Percentiles rank a stretch among this genome's conserved stretches.
phyloP scores from a whole-genome alignment of 2,888 invertebrate genomes.

The Amphipyra tragopoginis region DNA sequence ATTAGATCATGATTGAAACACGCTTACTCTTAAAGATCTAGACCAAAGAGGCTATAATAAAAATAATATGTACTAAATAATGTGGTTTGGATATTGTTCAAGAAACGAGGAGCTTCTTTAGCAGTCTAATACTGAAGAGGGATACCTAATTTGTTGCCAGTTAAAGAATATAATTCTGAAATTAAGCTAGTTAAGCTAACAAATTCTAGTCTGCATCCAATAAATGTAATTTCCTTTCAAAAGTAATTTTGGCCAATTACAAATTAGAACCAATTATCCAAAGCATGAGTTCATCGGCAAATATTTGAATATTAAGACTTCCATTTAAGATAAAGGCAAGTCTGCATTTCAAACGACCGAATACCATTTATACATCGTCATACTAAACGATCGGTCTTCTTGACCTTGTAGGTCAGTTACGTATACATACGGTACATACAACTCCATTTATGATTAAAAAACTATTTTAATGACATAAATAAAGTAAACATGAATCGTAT shows the following conservation, averaged over 20 bases:
- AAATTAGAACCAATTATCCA: constrained; percentile 14
- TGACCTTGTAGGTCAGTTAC: constrained; percentile 60
- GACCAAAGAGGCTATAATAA: constrained; percentile 5
- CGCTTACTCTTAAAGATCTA: constrained; percentile 24
- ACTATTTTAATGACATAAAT: not conserved
- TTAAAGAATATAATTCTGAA: too few relatives aligned
- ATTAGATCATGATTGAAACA: constrained; percentile 46
- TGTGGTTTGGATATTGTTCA: not conserved
- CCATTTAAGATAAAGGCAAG: constrained; percentile 39
- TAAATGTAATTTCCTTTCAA: not conserved
- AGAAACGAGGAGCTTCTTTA: not conserved
- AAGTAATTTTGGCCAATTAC: constrained; percentile 2
- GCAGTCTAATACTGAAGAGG: too few relatives aligned
- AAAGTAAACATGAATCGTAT: not conserved
- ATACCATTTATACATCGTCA: constrained; percentile 51
- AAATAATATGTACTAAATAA: too few relatives aligned
- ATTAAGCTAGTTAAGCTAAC: too few relatives aligned
- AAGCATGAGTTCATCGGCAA: constrained; percentile 34
- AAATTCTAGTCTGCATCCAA: too few relatives aligned
- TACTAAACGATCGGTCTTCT: constrained; percentile 33
- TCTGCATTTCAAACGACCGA: constrained; percentile 37
- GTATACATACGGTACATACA: constrained; percentile 20
- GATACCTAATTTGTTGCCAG: not conserved
- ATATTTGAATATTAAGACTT: constrained; percentile 24
- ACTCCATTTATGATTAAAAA: not conserved